Evolutionary conservation across 2,113 vertebrate species (phyloP), one percentile per base, ranked within the genome.

Genomic region (Myrmophylax atrothorax): DNA sequence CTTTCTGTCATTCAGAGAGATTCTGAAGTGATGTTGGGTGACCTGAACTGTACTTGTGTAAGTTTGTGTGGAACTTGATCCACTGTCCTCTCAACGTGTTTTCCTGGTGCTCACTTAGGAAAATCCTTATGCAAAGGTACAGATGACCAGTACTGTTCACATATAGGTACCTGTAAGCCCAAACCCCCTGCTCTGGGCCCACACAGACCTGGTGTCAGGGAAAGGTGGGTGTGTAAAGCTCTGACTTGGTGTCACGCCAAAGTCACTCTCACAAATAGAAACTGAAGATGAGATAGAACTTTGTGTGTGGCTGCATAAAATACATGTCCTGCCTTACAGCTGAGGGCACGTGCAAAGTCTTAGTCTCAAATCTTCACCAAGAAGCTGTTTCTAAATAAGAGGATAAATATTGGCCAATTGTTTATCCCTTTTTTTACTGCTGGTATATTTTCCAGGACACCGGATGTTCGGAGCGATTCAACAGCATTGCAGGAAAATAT

Each of bases 391-490:
- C 91, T 82, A 91, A 92, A 87, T 90, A 84, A 84, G 72, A 68
- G 52, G 80, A 15, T 90, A 49, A 56, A 7, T 60, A 47, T 75
- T 78, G 44, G 80, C 91, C 64, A 75, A 47, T 93, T 92, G 60
- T 84, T 95, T 95, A 84, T 84, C 78, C 38, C 64, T 58, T 63
- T 70, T 84, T 84, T 94, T 92, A 60, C 77, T 87, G 84, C 49
- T 52, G 55, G 60, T 56, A 3, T 81, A 33, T 89, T 89, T 92
- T 93, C 67, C 20, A 9, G 74, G 67, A 82, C 63, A 58, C 31
- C 2, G 3, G 60, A 62, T 50, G 55, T 66, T 90, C 4, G 12
- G 52, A 93, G 79, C 47, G 92, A 35, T 42, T 80, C 73, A 82
- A 44, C 42, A 72, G 33, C 44, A 26, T 85, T 56, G 56, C 40